Conservation (phyloP, 2,113 vertebrate species). For the Chamaetylas fuelleborni region DNA sequence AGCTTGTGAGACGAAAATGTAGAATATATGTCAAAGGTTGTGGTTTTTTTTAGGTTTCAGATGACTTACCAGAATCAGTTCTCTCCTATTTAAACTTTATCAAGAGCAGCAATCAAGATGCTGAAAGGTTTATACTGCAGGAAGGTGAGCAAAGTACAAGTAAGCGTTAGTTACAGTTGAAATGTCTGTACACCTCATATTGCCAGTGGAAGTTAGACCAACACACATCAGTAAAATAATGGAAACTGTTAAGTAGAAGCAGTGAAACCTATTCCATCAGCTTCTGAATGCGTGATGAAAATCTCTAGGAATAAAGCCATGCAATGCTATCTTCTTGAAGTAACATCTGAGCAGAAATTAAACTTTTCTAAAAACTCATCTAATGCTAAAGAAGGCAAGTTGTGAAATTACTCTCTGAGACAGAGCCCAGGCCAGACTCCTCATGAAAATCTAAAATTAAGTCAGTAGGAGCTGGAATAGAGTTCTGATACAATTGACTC, state of each 20-base stretch:
- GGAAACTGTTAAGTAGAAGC: not conserved
- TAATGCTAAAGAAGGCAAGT: not conserved
- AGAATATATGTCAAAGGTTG: not conserved
- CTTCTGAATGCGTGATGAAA: not conserved
- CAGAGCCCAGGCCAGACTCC: not conserved
- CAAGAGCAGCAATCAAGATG: constrained; percentile 71
- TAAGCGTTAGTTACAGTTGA: constrained; percentile 14
- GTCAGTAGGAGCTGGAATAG: not conserved
- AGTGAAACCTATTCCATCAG: not conserved
- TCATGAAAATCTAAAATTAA: not conserved
- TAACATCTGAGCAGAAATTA: not conserved
- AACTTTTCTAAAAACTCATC: not conserved
- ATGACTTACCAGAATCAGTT: constrained; percentile 80
- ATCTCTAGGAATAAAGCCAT: not conserved
- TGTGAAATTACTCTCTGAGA: not conserved
- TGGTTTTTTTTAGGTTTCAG: constrained; percentile 66
- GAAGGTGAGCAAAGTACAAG: constrained; percentile 70
- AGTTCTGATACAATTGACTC: not conserved
- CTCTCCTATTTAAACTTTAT: constrained; percentile 79
- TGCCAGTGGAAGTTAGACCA: not conserved
- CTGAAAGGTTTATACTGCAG: constrained; percentile 80
- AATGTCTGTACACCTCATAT: not conserved
- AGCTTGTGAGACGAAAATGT: not conserved
- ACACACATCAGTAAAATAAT: not conserved
- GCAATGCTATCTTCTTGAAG: not conserved